Percentiles rank a stretch among this genome's conserved stretches.
Conservation (phyloP, 2,888 invertebrate species). For the Branchellion lobata region DNA sequence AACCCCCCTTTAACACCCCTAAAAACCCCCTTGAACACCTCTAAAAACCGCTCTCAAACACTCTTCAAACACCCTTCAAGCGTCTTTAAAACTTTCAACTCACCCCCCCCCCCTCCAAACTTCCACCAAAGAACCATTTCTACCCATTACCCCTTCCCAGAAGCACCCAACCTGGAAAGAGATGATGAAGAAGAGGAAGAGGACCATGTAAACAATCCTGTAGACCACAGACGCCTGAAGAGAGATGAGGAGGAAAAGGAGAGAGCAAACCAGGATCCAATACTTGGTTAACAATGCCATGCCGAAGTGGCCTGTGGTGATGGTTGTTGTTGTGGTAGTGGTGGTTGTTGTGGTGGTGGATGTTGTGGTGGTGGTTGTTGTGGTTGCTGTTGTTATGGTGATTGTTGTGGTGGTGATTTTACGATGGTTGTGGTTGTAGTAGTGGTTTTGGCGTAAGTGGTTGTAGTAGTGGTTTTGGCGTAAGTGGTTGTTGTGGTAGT, state of each 20-base stretch:
- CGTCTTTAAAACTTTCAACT: neutral
- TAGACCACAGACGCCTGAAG: conserved; percentile 80
- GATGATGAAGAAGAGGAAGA: conserved; percentile 87
- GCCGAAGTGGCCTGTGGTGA: conserved; percentile 56
- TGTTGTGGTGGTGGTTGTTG: too few species aligned
- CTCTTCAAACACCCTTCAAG: too few species aligned
- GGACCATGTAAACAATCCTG: conserved; percentile 91
- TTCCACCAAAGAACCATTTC: neutral
- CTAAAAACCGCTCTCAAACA: too few species aligned
- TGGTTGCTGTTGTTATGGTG: too few species aligned
- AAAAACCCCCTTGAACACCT: too few species aligned
- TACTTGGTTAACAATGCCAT: conserved; percentile 77
- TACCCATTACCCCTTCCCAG: neutral
- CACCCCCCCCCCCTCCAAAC: neutral
- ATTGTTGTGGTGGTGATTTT: too few species aligned
- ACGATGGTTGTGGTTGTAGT: too few species aligned
- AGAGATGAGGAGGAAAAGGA: conserved; percentile 88
- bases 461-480: too few species aligned
- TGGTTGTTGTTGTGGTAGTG: too few species aligned
- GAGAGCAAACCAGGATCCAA: conserved; percentile 93
- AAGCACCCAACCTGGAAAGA: conserved; percentile 77
- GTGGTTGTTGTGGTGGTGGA: too few species aligned
- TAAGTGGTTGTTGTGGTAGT: too few species aligned
- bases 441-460: too few species aligned
- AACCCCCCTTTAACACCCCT: neutral